phyloP scores from a whole-genome alignment of 2,113 vertebrate genomes.

The Bubalus kerabau region DNA sequence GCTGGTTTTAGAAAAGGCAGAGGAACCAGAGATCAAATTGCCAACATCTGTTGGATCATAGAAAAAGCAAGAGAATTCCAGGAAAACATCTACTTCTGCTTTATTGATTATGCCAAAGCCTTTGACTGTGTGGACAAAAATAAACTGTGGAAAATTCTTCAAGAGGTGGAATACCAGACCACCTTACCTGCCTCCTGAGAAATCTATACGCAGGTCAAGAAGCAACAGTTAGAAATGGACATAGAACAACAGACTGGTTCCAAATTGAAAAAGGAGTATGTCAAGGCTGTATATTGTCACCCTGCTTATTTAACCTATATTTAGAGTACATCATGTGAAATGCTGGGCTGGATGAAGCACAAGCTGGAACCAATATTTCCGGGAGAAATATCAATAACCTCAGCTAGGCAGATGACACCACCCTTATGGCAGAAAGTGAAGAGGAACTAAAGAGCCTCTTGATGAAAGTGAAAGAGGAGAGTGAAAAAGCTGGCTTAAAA shows the following conservation, averaged over 20 bases:
- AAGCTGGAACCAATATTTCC: neutral
- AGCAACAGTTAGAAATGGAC: neutral
- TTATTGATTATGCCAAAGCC: neutral
- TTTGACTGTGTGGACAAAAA: neutral
- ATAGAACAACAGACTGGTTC: neutral
- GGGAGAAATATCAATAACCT: neutral
- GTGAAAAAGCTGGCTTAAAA: neutral
- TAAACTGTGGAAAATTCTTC: neutral
- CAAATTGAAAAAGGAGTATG: neutral
- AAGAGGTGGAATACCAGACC: neutral
- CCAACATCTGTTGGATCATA: neutral
- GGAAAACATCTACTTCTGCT: neutral
- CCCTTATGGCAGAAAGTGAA: neutral
- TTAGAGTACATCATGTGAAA: neutral
- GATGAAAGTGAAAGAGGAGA: neutral
- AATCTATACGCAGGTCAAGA: neutral
- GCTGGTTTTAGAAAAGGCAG: neutral
- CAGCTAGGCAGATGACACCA: neutral
- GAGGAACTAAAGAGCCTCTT: neutral
- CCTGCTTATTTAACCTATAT: neutral
- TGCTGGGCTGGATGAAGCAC: neutral
- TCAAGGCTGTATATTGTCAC: neutral
- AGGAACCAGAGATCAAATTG: neutral
- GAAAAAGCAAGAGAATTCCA: neutral
- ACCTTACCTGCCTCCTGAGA: neutral